Base-by-base conservation (phyloP, 2,113 vertebrate genomes). In the Thalassarche chlororhynchos region DNA sequence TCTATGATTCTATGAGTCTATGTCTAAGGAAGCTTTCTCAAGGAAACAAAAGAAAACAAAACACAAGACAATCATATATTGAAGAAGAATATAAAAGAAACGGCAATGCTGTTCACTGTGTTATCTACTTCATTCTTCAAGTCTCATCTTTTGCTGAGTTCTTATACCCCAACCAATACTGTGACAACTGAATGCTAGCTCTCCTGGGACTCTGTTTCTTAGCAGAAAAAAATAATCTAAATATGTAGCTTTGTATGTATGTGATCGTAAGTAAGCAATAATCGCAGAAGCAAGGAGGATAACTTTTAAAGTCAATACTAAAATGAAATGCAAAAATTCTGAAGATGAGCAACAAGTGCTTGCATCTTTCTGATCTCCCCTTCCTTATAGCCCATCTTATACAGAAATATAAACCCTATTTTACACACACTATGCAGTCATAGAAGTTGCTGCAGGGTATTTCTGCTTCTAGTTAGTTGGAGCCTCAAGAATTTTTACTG, bases 21-120 rank as follows among this genome's bases (percentile, higher is more conserved):
- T 31, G 9, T 62, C 5, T 36, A 66, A 65, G n/a, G 46, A 88
- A 82, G 18, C 2, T 75, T 14, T 57, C 14, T 52, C 8, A 78
- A 54, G 18, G 7, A 82, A 81, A 62, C 3, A 47, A 57, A 74
- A 34, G 0, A 32, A 84, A 72, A 40, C 8, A 78, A 36, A 61
- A 8, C 12, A 32, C 5, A 36, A 60, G 15, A 36, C 29, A 85
- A 38, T 52, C 9, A 36, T 34, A 15, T 7, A 19, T 54, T 83
- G 66, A 6, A 71, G n/a, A 71, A 46, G 36, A 51, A 44, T 42
- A 32, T 58, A 19, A 46, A 91, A 78, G 11, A 84, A 11, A 14
- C 1, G 1, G 10, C 6, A 0, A 2, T 75, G 12, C 5, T 79
- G 10, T 79, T 82, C 60, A 36, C 4, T 69, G 10, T 34, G 9